These are phyloP conservation scores for Drosophila bipectinata DNA, from an alignment of 1,140 invertebrate genomes.

Conservation along the genomic window DNA sequence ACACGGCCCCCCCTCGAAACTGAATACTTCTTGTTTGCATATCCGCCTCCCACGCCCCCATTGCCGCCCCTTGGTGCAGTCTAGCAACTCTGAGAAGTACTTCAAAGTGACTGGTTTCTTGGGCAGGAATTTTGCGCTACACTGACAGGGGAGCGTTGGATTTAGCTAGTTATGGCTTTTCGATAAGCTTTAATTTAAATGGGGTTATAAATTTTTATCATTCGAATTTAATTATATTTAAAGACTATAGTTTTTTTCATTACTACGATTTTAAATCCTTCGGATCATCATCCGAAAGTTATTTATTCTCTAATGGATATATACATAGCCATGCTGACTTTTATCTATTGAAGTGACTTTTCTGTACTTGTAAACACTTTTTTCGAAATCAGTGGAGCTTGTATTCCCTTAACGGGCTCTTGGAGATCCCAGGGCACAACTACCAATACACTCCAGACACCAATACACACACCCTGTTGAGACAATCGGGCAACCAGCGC, in stretches of 20 bases:
- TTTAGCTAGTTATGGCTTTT: background rate
- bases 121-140: slow-evolving; percentile 52
- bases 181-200: too few species aligned
- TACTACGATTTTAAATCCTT: too few species aligned
- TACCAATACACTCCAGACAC: slow-evolving; percentile 4
- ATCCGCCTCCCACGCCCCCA: background rate
- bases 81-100: slow-evolving; percentile 46
- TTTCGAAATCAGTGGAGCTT: slow-evolving; percentile 8
- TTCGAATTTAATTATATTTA: too few species aligned
- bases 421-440: slow-evolving; percentile 15
- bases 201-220: too few species aligned
- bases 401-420: slow-evolving; percentile 57
- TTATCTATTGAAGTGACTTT: background rate
- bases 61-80: background rate
- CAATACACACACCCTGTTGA: slow-evolving; percentile 20
- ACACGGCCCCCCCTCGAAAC: background rate
- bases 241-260: too few species aligned
- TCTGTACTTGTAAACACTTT: background rate
- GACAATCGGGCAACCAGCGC: slow-evolving; percentile 55
- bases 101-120: slow-evolving; percentile 43
- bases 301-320: too few species aligned
- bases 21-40: slow-evolving; percentile 10
- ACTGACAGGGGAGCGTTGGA: slow-evolving; percentile 25
- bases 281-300: too few species aligned
- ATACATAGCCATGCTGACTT: background rate